Percentiles rank a stretch among this genome's conserved stretches.
Evolutionary conservation across 2,888 invertebrate species (phyloP).

Genomic region (Myopa tessellatipennis): DNA sequence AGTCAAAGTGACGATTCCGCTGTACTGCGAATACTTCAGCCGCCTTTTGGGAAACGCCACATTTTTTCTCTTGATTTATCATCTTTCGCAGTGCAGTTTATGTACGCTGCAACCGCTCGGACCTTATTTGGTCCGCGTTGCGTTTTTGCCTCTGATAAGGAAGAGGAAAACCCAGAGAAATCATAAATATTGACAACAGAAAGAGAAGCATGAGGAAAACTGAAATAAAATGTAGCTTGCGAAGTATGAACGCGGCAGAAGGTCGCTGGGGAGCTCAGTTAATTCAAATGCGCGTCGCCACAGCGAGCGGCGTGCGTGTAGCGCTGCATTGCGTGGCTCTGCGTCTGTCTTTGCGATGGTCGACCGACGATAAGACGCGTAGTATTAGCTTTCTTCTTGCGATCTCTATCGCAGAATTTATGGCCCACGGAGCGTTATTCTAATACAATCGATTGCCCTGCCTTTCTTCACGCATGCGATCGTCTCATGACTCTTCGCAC

Average conservation of each 20-base stretch:
- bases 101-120: not conserved
- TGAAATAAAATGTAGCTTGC: not conserved
- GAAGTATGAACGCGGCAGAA: not conserved
- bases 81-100: not conserved
- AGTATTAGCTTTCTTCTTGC: conserved; percentile 24
- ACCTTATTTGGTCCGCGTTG: conserved; percentile 31
- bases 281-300: not conserved
- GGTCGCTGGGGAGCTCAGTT: not conserved
- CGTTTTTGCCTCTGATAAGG: conserved; percentile 19
- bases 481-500: not conserved
- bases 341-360: conserved; percentile 12
- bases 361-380: conserved; percentile 19
- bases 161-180: not conserved
- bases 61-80: conserved; percentile 1
- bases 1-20: conserved; percentile 12
- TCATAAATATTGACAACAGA: not conserved
- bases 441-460: conserved; percentile 8
- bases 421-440: conserved; percentile 11
- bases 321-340: not conserved
- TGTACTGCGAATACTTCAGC: conserved; percentile 23
- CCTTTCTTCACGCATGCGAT: not conserved
- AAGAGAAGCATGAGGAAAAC: not conserved
- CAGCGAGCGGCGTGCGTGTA: not conserved
- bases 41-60: not conserved
- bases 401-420: conserved; percentile 34